phyloP scores from a whole-genome alignment of 2,888 invertebrate species.

The Patella ulyssiponensis region DNA sequence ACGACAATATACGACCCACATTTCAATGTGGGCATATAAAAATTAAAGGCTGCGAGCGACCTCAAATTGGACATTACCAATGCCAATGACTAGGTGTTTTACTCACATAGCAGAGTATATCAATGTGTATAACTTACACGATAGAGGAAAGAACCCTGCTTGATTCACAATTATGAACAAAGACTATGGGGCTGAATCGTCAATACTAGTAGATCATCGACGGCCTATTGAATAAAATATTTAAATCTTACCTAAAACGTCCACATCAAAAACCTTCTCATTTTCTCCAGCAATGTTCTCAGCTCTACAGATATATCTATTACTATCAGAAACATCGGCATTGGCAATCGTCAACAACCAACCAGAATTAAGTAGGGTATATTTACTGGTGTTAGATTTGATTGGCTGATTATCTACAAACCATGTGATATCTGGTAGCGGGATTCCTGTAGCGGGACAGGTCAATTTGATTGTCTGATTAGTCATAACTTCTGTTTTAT shows the following conservation, averaged over 20 bases:
- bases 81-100: too few relatives aligned
- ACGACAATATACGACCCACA: too few relatives aligned
- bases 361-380: slow-evolving; percentile 54
- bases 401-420: slow-evolving; percentile 54
- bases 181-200: too few relatives aligned
- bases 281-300: slow-evolving; percentile 72
- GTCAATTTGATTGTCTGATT: slow-evolving; percentile 67
- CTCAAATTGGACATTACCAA: too few relatives aligned
- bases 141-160: too few relatives aligned
- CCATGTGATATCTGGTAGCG: slow-evolving; percentile 73
- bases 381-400: slow-evolving; percentile 40
- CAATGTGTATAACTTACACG: too few relatives aligned
- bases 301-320: slow-evolving; percentile 72
- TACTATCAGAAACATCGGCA: slow-evolving; percentile 54
- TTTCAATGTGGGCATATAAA: too few relatives aligned
- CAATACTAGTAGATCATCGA: background rate
- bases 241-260: slow-evolving; percentile 76
- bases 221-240: slow-evolving; percentile 2
- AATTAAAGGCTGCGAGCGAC: too few relatives aligned
- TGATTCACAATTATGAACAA: too few relatives aligned
- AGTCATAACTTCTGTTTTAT: slow-evolving; percentile 59
- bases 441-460: slow-evolving; percentile 73
- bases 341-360: slow-evolving; percentile 55
- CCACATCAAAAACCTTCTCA: slow-evolving; percentile 72
- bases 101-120: too few relatives aligned